phyloP scores from a whole-genome alignment of 2,888 invertebrate genomes.

The Drosophila mulleri region DNA sequence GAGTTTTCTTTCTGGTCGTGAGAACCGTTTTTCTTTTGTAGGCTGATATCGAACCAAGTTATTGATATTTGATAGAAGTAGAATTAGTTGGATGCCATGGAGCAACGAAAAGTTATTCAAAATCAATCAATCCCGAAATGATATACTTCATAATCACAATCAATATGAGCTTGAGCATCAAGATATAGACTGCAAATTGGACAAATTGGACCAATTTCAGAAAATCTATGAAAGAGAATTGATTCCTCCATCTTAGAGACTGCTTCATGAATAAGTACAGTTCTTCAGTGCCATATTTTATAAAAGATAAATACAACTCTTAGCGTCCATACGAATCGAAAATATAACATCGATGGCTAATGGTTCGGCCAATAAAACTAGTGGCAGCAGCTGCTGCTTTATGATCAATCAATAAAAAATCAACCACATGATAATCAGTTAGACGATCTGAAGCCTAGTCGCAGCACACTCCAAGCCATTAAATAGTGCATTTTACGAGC shows the following conservation, averaged over 20 bases:
- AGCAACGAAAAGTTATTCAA: neutral
- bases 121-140: neutral
- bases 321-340: neutral
- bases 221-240: no score
- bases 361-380: conserved; percentile 15
- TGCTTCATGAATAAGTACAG: neutral
- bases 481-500: conserved; percentile 69
- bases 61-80: neutral
- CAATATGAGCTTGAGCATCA: no score
- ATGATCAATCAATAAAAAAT: conserved; percentile 57
- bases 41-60: neutral
- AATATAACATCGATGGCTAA: conserved; percentile 4
- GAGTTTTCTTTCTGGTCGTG: conserved; percentile 49
- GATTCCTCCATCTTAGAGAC: no score
- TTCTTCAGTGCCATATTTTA: neutral
- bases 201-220: no score
- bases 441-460: conserved; percentile 48
- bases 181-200: no score
- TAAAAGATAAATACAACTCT: neutral
- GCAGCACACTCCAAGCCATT: conserved; percentile 63
- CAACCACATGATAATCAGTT: conserved; percentile 44
- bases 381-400: conserved; percentile 35
- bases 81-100: neutral
- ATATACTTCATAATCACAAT: neutral
- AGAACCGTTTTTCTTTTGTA: conserved; percentile 39